A percentile compares a stretch with the other conserved stretches of the same genome.
phyloP scores from a whole-genome alignment of 2,113 vertebrate species.

The Oryzias celebensis region DNA sequence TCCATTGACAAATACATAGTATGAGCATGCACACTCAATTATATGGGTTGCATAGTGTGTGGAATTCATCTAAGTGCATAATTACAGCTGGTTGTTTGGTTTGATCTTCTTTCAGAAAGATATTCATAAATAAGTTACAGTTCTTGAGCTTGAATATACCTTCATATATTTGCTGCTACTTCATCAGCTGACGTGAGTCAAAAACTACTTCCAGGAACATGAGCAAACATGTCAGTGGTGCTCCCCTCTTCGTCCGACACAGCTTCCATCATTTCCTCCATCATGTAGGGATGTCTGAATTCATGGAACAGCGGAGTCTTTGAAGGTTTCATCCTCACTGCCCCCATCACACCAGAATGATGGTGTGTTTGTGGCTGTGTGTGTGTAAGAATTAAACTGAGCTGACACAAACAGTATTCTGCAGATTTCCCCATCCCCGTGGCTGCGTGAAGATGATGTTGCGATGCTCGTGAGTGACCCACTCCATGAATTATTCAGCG shows the following conservation, averaged over 20 bases:
- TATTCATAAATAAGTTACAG: constrained; percentile 39
- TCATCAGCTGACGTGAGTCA: constrained; percentile 4
- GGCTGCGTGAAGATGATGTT: constrained; percentile 21
- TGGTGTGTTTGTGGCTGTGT: constrained; percentile 32
- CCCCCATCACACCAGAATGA: neutral
- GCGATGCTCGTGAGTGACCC: constrained; percentile 19
- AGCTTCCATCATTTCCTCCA: neutral
- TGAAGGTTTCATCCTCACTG: constrained; percentile 5
- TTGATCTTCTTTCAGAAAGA: constrained; percentile 38
- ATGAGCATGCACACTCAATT: neutral
- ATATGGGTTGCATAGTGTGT: neutral
- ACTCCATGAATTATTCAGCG: constrained; percentile 28
- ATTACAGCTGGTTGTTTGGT: constrained; percentile 40
- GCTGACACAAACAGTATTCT: constrained; percentile 30
- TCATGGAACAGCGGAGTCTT: neutral
- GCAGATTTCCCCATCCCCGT: constrained; percentile 3
- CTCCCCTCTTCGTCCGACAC: neutral
- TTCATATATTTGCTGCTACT: constrained; percentile 13
- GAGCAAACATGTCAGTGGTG: neutral
- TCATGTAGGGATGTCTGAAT: neutral
- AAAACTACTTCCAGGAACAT: neutral
- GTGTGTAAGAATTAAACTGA: constrained; percentile 23
- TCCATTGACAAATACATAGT: neutral
- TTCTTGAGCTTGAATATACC: constrained; percentile 4
- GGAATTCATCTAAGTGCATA: constrained; percentile 8